Percentiles rank a stretch among this genome's conserved stretches.
These are phyloP conservation scores for Actinia equina DNA, from an alignment of 64 coral and sea anemone species.

Conservation along the genomic window DNA sequence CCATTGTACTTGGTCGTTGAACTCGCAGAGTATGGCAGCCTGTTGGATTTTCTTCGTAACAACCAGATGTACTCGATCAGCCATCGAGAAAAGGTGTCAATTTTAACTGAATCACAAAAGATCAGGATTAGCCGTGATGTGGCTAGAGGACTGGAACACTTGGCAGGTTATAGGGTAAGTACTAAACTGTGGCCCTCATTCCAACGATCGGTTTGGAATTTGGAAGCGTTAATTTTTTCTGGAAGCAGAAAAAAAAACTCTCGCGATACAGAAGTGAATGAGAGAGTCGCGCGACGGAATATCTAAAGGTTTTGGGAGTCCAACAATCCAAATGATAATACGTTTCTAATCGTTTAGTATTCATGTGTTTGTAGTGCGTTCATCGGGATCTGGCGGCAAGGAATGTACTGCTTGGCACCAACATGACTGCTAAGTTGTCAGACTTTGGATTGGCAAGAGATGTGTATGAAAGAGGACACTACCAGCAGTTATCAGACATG, in stretches of 20 bases:
- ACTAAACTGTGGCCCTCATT: too few relatives aligned
- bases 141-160: conserved; percentile 55
- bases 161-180: conserved; percentile 44
- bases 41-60: conserved; percentile 55
- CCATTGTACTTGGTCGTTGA: conserved; percentile 59
- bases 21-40: conserved; percentile 56
- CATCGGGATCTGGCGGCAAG: conserved; percentile 69
- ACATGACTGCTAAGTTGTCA: conserved; percentile 64
- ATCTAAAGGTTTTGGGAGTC: too few relatives aligned
- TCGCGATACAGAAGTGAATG: too few relatives aligned
- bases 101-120: conserved; percentile 38
- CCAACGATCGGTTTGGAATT: too few relatives aligned
- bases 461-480: conserved; percentile 35
- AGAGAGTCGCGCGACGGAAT: too few relatives aligned
- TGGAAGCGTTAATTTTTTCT: too few relatives aligned
- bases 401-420: conserved; percentile 66
- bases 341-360: neutral
- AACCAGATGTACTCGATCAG: conserved; percentile 61
- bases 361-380: conserved; percentile 40
- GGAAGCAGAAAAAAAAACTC: too few relatives aligned
- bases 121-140: conserved; percentile 72
- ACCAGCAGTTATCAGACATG: neutral
- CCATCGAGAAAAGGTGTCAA: conserved; percentile 36
- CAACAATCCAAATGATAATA: too few relatives aligned
- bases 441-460: conserved; percentile 80